Percentiles rank a stretch among this genome's conserved stretches.
These are phyloP conservation scores for Papilio helenus DNA, from an alignment of 1,140 invertebrate species.

Conservation along the genomic window DNA sequence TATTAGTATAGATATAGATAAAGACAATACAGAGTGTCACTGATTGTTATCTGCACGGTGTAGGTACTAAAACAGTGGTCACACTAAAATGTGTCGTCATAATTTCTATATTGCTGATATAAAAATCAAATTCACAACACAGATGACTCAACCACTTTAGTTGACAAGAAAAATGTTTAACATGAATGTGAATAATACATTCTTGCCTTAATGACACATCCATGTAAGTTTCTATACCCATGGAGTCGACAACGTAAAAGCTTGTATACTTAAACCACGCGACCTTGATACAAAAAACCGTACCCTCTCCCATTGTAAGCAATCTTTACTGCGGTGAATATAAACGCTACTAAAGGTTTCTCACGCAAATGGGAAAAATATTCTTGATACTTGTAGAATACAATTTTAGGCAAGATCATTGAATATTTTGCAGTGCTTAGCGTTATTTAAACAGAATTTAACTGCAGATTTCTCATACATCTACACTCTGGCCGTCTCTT, in stretches of 20 bases:
- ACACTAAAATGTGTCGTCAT: no score
- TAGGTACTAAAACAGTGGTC: no score
- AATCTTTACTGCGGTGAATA: not conserved
- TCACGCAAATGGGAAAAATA: not conserved
- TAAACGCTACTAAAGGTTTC: not conserved
- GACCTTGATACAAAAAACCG: conserved; percentile 12
- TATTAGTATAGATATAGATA: no score
- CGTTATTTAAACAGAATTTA: not conserved
- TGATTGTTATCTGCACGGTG: no score
- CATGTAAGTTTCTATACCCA: not conserved
- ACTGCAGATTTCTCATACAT: no score
- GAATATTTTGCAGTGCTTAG: not conserved
- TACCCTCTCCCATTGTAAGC: conserved; percentile 7
- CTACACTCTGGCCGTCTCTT: no score
- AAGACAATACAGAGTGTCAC: no score
- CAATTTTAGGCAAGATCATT: no score
- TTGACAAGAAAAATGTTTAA: not conserved
- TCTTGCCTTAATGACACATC: not conserved
- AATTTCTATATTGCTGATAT: no score
- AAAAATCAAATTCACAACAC: no score
- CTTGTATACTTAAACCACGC: not conserved
- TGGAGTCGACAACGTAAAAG: not conserved
- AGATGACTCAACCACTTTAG: no score
- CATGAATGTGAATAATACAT: not conserved
- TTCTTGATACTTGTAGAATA: conserved; percentile 1